Evolutionary conservation across 2,888 invertebrate genomes (phyloP), one percentile per base, ranked within the genome.

Genomic region (Hydroisotoma schaefferi): DNA sequence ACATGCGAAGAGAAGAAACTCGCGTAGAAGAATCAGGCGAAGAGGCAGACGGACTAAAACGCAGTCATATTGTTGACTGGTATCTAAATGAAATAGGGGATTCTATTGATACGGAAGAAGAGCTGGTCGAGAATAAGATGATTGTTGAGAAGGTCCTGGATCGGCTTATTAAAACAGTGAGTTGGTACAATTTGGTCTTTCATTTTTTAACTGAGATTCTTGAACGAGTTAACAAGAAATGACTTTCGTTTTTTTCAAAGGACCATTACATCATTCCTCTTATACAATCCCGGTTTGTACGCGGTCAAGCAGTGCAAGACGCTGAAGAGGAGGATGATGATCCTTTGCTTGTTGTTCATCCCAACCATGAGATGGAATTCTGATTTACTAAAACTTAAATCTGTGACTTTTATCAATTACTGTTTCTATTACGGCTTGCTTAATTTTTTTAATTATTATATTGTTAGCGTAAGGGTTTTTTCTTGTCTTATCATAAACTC

Each of bases 131-230:
- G 74, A 85, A 87, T 75, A 97, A 94, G 78, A 85, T 85, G 15
- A 79, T 98, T 25, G 87, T 94, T 25, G 94, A 97, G 76, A 95
- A 94, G 80, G 89, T 99, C 58, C 86, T 99, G 57, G 92, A 95
- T 76, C 82, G 97, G 59, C 84, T 95, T 25, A 88, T 90, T 75
- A 87, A 88, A 76, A 87, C 87, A 74, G 88, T 88, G 77, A n/a
- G n/a, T n/a, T n/a, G n/a, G n/a, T n/a, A n/a, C 18, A 33, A 33
- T 33, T 33, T 33, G 33, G 33, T 33, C 33, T 8, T 12, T 33
- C 12, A 10, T 12, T 12, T 33, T n/a, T 43, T 43, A 43, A 15
- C 6, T n/a, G 43, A 43, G 6, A 81, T 20, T 54, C 49, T n/a
- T 26, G 23, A 22, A 10, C 25, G 20, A 8, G 44, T 49, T n/a